Evolutionary conservation across 2,113 vertebrate genomes (phyloP).

Genomic region (Chascanopsetta lugubris): DNA sequence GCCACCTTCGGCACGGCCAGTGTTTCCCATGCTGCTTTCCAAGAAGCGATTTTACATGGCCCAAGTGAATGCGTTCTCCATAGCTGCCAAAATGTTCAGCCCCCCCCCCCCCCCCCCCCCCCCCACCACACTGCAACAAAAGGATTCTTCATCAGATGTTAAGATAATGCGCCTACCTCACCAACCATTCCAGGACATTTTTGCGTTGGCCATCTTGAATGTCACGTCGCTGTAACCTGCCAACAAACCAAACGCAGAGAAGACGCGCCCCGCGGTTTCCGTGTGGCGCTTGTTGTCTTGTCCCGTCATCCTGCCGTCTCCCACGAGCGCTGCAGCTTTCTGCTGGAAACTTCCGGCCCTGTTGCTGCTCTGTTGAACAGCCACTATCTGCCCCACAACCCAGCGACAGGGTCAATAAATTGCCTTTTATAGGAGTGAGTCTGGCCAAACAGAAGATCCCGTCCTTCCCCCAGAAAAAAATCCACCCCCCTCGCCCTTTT

Average conservation of each 20-base stretch:
- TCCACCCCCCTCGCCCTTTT: conserved; percentile 35
- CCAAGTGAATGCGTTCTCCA: conserved; percentile 13
- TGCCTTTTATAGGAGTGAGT: conserved; percentile 47
- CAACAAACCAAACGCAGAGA: conserved; percentile 45
- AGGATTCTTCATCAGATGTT: conserved; percentile 50
- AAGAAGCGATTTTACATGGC: conserved; percentile 61
- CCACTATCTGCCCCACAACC: conserved; percentile 40
- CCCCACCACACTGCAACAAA: conserved; percentile 62
- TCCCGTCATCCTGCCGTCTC: conserved; percentile 43
- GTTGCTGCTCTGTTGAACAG: conserved; percentile 40
- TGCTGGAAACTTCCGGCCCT: conserved; percentile 55
- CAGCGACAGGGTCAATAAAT: conserved; percentile 54
- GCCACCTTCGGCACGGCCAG: conserved; percentile 41
- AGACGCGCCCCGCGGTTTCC: conserved; percentile 37
- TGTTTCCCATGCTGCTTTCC: conserved; percentile 71
- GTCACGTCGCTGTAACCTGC: conserved; percentile 38
- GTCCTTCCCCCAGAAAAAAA: conserved; percentile 28
- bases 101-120: no score
- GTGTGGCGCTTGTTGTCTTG: conserved; percentile 57
- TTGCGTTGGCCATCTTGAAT: conserved; percentile 52
- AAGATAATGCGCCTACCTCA: conserved; percentile 52
- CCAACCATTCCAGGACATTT: conserved; percentile 43
- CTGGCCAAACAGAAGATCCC: conserved; percentile 57
- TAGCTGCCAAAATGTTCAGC: conserved; percentile 43
- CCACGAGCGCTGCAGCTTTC: conserved; percentile 38